Evolutionary conservation across 1,140 invertebrate genomes (phyloP), one percentile per base, ranked within the genome.

Genomic region (Drosophila watanabei): DNA sequence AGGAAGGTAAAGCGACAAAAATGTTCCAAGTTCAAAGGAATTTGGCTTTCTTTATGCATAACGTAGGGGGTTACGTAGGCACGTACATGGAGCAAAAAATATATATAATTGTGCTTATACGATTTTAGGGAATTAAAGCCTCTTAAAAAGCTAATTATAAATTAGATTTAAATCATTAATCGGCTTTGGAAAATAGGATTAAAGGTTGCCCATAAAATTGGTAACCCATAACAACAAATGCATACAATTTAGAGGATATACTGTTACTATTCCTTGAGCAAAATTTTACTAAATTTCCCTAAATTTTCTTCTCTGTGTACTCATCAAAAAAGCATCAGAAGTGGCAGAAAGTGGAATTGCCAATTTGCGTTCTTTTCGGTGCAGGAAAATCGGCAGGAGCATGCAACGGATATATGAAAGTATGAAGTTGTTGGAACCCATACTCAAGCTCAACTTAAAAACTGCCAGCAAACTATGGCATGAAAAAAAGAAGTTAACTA

Each of bases 291-390:
- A 10, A 2, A 37, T 0, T n/a, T n/a, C n/a, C n/a, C n/a, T n/a
- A n/a, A n/a, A 37, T 11, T 24, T 37, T 45, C 2, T 10, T 59
- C 62, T 37, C 63, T 58, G 69, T 81, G 65, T 66, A 63, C 71
- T 88, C 76, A 89, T 85, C 77, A 88, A 84, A 84, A 87, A 65
- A 70, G 72, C 85, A 89, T 89, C 85, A 80, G 68, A 70, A 84
- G 80, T 87, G 80, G 66, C 77, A 80, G 32, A 73, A 88, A 89
- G 68, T 88, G 77, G 84, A 88, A 88, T 89, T 80, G 85, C 80
- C 84, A 87, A 87, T 87, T 87, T 84, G 77, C 73, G 71, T 79
- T 71, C 66, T 32, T 56, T 28, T 59, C n/a, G 63, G 49, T 78
- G 75, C 49, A 68, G 48, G 30, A 45, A 59, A 56, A 65, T 58